Conservation (phyloP, 1,140 invertebrate genomes). For the Gryllus bimaculatus region DNA sequence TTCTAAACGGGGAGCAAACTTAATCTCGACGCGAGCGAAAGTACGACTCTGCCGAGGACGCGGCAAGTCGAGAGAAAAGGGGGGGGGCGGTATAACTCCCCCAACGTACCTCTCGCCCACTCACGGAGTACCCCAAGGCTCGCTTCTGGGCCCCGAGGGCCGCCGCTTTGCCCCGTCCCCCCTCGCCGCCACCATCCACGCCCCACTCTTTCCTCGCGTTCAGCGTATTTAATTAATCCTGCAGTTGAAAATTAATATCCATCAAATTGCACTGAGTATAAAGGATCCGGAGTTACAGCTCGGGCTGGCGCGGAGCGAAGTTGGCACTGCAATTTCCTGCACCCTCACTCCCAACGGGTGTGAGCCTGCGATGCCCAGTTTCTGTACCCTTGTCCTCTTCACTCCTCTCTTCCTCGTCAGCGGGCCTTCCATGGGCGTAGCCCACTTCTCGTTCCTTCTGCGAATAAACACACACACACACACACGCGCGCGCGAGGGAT, state of each 20-base stretch:
- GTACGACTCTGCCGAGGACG: background rate
- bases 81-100: background rate
- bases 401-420: too few species aligned
- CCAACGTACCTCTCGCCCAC: background rate
- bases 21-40: background rate
- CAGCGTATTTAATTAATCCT: background rate
- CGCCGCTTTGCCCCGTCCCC: background rate
- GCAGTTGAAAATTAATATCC: constrained; percentile 1
- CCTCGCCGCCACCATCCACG: too few species aligned
- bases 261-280: background rate
- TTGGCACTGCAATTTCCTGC: too few species aligned
- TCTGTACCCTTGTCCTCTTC: too few species aligned
- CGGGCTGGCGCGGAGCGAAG: background rate
- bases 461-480: too few species aligned
- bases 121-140: too few species aligned
- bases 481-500: too few species aligned
- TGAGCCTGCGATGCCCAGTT: too few species aligned
- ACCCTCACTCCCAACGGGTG: too few species aligned
- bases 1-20: background rate
- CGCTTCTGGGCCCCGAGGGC: too few species aligned
- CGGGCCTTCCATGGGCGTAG: too few species aligned
- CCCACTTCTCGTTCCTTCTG: too few species aligned
- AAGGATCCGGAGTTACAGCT: background rate
- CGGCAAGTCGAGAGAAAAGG: background rate
- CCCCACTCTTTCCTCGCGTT: background rate